These are phyloP conservation scores for Ennomos fuscantarius DNA, from an alignment of 2,888 invertebrate species.

Conservation along the genomic window DNA sequence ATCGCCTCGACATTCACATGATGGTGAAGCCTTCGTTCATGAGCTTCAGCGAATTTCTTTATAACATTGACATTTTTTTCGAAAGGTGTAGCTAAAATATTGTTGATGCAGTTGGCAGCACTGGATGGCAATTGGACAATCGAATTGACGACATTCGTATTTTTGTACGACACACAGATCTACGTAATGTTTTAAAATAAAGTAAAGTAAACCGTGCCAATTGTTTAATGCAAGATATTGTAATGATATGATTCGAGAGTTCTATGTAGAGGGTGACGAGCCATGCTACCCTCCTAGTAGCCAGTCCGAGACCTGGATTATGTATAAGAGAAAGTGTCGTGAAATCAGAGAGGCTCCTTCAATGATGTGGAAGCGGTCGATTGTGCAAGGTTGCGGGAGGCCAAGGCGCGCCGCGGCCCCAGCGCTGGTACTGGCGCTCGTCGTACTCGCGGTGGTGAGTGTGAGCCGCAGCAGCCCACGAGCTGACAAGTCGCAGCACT, in stretches of 20 bases:
- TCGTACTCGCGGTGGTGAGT: constrained; percentile 53
- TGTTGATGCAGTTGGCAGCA: too few relatives aligned
- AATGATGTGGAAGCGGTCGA: constrained; percentile 84
- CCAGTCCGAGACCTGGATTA: constrained; percentile 50
- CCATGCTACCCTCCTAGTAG: constrained; percentile 55
- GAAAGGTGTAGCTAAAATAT: too few relatives aligned
- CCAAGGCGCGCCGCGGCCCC: constrained; percentile 55
- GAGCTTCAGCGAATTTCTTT: too few relatives aligned
- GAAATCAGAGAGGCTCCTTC: constrained; percentile 80
- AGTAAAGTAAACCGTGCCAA: too few relatives aligned
- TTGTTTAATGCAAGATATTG: constrained; percentile 34
- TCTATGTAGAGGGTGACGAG: constrained; percentile 46
- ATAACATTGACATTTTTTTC: too few relatives aligned
- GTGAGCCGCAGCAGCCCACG: too few relatives aligned
- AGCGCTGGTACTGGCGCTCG: constrained; percentile 59
- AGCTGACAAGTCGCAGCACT: too few relatives aligned
- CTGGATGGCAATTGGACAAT: too few relatives aligned
- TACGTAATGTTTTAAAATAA: constrained; percentile 39
- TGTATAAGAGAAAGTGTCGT: constrained; percentile 81
- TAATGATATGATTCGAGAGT: constrained; percentile 57
- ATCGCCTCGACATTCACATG: too few relatives aligned
- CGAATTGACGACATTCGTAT: constrained; percentile 10
- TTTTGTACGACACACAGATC: too few relatives aligned
- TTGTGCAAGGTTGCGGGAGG: constrained; percentile 71
- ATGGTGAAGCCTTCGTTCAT: too few relatives aligned